Percentiles rank a stretch among this genome's conserved stretches.
These are phyloP conservation scores for Galaxea fascicularis DNA, from an alignment of 92 coral and sea anemone species.

Conservation along the genomic window DNA sequence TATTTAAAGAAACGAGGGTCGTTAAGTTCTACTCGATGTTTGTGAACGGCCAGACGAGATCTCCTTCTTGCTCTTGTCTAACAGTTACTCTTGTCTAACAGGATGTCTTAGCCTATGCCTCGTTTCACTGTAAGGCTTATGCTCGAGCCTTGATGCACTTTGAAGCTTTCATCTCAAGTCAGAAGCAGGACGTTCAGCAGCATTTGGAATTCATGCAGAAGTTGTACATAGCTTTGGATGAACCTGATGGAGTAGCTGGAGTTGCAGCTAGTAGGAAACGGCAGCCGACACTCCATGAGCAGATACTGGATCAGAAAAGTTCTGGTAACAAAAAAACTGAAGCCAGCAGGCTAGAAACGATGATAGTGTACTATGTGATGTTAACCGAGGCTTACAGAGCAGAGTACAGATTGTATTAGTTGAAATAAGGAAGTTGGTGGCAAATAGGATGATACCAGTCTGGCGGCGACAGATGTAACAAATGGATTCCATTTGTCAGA, in stretches of 20 bases:
- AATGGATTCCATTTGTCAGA: too few relatives aligned
- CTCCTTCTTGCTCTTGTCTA: too few relatives aligned
- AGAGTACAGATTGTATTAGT: too few relatives aligned
- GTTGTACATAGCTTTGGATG: conserved; percentile 91
- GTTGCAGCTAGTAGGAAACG: conserved; percentile 95
- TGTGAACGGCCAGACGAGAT: too few relatives aligned
- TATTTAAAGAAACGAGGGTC: too few relatives aligned
- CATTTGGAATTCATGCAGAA: conserved; percentile 92
- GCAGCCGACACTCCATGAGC: conserved; percentile 87
- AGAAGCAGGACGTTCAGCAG: conserved; percentile 81
- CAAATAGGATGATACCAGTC: too few relatives aligned
- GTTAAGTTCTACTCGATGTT: too few relatives aligned
- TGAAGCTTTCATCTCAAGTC: conserved; percentile 85
- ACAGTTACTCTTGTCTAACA: background rate
- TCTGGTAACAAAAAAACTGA: conserved; percentile 63
- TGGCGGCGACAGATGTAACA: too few relatives aligned
- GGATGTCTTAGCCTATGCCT: conserved; percentile 92
- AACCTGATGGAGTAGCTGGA: conserved; percentile 97
- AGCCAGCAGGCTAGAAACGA: background rate
- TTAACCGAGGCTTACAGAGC: background rate
- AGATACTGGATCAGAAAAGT: conserved; percentile 94
- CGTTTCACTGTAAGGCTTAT: conserved; percentile 98
- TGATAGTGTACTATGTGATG: background rate
- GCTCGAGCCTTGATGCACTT: conserved; percentile 99
- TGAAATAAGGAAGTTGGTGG: too few relatives aligned